Conservation (phyloP, 2,888 invertebrate genomes). For the Notocelia uddmanniana region DNA sequence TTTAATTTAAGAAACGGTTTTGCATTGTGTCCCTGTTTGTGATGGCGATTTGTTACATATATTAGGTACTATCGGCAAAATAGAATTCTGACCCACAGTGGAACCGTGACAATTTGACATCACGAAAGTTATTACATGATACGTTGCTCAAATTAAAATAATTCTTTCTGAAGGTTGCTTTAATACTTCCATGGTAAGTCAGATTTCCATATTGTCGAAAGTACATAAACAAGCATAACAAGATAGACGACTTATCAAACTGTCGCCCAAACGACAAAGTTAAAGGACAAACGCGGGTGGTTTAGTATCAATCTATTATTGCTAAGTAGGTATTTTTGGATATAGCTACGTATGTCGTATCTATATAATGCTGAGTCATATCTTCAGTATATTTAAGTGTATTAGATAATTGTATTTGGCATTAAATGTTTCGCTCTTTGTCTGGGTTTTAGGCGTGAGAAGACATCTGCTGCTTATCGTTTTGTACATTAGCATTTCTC, state of each 20-base stretch:
- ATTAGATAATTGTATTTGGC: slow-evolving; percentile 45
- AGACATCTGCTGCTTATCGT: not conserved
- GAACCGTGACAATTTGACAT: not conserved
- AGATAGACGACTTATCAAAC: slow-evolving; percentile 22
- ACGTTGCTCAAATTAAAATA: no score
- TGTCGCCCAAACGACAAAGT: slow-evolving; percentile 9
- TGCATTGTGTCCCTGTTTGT: not conserved
- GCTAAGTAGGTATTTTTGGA: slow-evolving; percentile 35
- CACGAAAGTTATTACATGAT: no score
- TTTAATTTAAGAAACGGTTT: not conserved
- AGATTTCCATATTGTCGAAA: not conserved
- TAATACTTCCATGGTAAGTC: not conserved
- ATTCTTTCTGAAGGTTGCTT: not conserved
- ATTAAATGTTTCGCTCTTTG: slow-evolving; percentile 45
- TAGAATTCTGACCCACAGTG: not conserved
- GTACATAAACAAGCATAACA: not conserved
- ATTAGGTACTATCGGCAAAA: not conserved
- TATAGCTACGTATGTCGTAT: slow-evolving; percentile 49
- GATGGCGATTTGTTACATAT: not conserved
- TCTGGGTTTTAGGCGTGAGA: slow-evolving; percentile 16
- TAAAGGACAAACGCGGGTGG: slow-evolving; percentile 22
- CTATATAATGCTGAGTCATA: slow-evolving; percentile 63
- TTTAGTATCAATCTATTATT: slow-evolving; percentile 37
- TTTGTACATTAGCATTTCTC: no score
- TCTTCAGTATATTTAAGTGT: slow-evolving; percentile 54